Percentiles rank a stretch among this genome's conserved stretches.
Evolutionary conservation across 2,113 vertebrate species (phyloP).

Genomic region (Caracal caracal): DNA sequence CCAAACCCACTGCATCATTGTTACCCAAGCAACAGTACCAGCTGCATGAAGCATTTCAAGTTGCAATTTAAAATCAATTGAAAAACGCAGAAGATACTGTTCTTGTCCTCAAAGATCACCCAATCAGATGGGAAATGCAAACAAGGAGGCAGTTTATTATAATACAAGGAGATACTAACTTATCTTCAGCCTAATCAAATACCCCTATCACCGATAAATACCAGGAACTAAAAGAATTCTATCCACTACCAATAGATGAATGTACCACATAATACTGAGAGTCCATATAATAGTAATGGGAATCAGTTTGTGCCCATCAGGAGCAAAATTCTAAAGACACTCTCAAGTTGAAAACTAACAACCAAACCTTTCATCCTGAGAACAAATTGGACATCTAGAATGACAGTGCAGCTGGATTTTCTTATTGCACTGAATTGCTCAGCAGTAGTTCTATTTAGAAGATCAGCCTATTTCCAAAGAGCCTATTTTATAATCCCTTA

Average conservation of each 20-base stretch:
- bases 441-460: neutral
- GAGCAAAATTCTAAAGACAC: neutral
- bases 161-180: neutral
- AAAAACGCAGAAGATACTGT: neutral
- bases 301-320: neutral
- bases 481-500: neutral
- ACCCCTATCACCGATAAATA: neutral
- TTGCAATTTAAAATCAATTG: neutral
- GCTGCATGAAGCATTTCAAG: neutral
- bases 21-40: neutral
- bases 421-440: neutral
- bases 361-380: neutral
- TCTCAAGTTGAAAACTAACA: neutral
- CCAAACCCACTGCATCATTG: neutral
- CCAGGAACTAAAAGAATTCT: slow-evolving; percentile 7
- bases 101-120: neutral
- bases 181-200: neutral
- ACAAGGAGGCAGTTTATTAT: neutral
- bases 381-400: neutral
- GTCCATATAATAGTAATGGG: neutral
- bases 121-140: neutral
- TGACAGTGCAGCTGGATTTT: neutral
- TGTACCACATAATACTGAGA: neutral
- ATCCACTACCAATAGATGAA: neutral
- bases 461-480: slow-evolving; percentile 35